Evolutionary conservation across 2,113 vertebrate genomes (phyloP).

Genomic region (Procavia capensis): DNA sequence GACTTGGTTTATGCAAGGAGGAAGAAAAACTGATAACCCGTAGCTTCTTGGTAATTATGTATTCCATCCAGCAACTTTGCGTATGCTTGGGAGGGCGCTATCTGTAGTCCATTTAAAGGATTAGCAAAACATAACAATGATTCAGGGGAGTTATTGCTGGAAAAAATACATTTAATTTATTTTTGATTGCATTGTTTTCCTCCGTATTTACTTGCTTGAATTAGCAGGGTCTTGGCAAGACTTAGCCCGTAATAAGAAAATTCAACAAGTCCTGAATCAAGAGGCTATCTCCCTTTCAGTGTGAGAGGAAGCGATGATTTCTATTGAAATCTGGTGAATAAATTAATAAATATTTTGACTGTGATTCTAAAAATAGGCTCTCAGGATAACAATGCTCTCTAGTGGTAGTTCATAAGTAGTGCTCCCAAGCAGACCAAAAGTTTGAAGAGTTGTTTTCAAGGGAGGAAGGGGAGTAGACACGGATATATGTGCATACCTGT

Average conservation of each 20-base stretch:
- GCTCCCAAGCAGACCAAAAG: neutral
- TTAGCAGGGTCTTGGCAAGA: slow-evolving; percentile 14
- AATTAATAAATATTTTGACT: neutral
- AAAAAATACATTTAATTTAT: neutral
- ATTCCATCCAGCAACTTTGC: neutral
- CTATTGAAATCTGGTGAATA: slow-evolving; percentile 34
- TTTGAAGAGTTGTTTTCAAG: neutral
- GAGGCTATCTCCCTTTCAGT: neutral
- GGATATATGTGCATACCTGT: neutral
- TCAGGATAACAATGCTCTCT: slow-evolving; percentile 47
- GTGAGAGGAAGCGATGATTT: slow-evolving; percentile 21
- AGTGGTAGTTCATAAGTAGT: slow-evolving; percentile 45
- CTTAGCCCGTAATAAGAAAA: neutral
- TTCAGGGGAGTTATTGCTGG: neutral
- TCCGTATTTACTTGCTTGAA: neutral
- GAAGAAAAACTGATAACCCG: neutral
- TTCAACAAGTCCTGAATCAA: neutral
- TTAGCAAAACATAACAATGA: neutral
- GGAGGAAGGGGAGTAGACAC: too few species aligned
- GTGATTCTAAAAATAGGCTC: slow-evolving; percentile 60
- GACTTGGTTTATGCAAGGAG: neutral
- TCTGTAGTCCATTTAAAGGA: neutral
- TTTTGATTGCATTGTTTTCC: neutral
- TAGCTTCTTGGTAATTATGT: slow-evolving; percentile 30
- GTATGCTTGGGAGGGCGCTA: neutral